A percentile compares a stretch with the other conserved stretches of the same genome.
phyloP scores from a whole-genome alignment of 2,113 vertebrate genomes.

The Telmatochromis brachygnathus region DNA sequence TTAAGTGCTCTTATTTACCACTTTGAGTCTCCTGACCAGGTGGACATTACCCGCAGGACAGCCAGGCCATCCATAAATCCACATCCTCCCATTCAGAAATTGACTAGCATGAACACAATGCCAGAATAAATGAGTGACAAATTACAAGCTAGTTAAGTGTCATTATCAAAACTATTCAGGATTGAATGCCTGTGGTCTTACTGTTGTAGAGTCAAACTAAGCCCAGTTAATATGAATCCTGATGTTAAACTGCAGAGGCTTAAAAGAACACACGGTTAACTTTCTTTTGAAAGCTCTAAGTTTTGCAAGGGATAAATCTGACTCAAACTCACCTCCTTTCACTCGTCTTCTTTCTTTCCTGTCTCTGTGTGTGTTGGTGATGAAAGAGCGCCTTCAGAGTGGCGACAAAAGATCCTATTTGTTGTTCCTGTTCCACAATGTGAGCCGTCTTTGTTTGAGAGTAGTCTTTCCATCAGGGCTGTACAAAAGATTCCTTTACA shows the following conservation, averaged over 20 bases:
- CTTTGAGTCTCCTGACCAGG: not conserved
- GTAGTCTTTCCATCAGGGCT: slow-evolving; percentile 55
- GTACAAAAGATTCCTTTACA: slow-evolving; percentile 52
- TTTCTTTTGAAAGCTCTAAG: not conserved
- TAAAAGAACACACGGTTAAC: not conserved
- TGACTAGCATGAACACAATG: not conserved
- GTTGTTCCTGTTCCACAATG: slow-evolving; percentile 47
- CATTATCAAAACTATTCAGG: not conserved
- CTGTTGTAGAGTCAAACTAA: not conserved
- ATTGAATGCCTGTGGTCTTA: not conserved
- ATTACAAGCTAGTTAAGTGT: not conserved
- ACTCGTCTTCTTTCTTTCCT: not conserved
- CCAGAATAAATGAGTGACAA: not conserved
- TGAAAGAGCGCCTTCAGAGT: slow-evolving; percentile 39
- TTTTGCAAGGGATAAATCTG: not conserved
- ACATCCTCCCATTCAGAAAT: not conserved
- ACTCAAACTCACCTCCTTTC: not conserved
- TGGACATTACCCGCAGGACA: not conserved
- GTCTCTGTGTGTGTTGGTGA: not conserved
- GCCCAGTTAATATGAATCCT: not conserved
- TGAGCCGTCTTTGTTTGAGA: slow-evolving; percentile 52
- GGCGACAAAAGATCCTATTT: slow-evolving; percentile 54
- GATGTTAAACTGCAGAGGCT: not conserved
- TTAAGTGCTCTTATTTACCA: not conserved
- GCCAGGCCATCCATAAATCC: not conserved